Percentiles rank a stretch among this genome's conserved stretches.
Evolutionary conservation across 2,888 invertebrate genomes (phyloP).

Genomic region (Eudemis profundana): DNA sequence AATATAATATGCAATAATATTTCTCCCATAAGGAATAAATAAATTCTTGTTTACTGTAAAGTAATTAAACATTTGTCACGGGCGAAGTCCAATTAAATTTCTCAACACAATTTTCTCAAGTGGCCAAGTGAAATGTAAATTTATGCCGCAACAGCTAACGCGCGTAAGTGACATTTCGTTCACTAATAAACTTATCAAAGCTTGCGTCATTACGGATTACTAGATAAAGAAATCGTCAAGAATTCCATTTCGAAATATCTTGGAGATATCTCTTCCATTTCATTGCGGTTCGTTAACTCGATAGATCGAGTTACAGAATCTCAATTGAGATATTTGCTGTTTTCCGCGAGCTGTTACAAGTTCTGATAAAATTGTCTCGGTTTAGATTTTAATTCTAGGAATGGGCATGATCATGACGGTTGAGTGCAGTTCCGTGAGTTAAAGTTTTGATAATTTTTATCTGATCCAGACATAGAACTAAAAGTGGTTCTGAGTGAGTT

Average conservation of each 20-base stretch:
- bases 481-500: constrained; percentile 15
- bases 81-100: constrained; percentile 8
- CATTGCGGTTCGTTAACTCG: constrained; percentile 57
- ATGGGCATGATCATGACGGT: constrained; percentile 55
- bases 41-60: constrained; percentile 7
- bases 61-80: constrained; percentile 20
- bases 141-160: constrained; percentile 33
- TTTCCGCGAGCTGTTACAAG: constrained; percentile 53
- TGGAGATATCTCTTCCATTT: constrained; percentile 51
- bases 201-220: constrained; percentile 40
- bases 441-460: constrained; percentile 67
- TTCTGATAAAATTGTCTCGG: constrained; percentile 61
- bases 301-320: constrained; percentile 52
- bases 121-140: constrained; percentile 41
- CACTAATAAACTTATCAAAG: constrained; percentile 42
- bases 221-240: constrained; percentile 44
- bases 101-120: constrained; percentile 37
- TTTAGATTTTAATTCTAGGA: constrained; percentile 63
- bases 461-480: constrained; percentile 33
- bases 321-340: constrained; percentile 51
- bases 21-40: no score
- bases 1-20: no score
- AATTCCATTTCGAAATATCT: constrained; percentile 47
- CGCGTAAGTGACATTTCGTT: constrained; percentile 42
- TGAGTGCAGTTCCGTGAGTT: constrained; percentile 64